Conservation (phyloP, 2,888 invertebrate species). For the Lithophane ornitopus region DNA sequence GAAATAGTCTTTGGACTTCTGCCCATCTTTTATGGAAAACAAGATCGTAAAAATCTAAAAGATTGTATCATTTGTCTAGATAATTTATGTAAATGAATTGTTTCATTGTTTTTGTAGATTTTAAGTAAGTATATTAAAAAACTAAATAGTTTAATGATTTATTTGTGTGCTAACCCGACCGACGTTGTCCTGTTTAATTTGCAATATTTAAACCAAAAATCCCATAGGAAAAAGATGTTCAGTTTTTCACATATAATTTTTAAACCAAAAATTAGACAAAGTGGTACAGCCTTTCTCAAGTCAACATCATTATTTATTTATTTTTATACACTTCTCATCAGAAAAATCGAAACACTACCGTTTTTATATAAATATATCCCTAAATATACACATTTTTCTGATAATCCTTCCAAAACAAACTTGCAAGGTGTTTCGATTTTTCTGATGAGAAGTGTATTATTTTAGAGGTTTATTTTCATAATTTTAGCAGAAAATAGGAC, state of each 20-base stretch:
- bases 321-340: too few species aligned
- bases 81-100: neutral
- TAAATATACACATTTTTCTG: too few species aligned
- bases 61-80: slow-evolving; percentile 17
- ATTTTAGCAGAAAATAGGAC: neutral
- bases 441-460: too few species aligned
- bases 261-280: too few species aligned
- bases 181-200: too few species aligned
- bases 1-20: slow-evolving; percentile 33
- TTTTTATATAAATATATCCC: too few species aligned
- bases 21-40: slow-evolving; percentile 40
- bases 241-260: too few species aligned
- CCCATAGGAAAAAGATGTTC: neutral
- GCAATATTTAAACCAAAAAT: neutral
- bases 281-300: too few species aligned
- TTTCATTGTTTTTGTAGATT: slow-evolving; percentile 1
- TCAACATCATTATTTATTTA: too few species aligned
- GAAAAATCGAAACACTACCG: too few species aligned
- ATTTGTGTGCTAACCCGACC: neutral
- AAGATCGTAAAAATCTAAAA: slow-evolving; percentile 39
- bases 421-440: too few species aligned
- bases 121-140: neutral
- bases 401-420: too few species aligned
- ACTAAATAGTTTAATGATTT: neutral
- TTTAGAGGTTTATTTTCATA: neutral